Evolutionary conservation across 2,113 vertebrate genomes (phyloP), one percentile per base, ranked within the genome.

Genomic region (Cranoglanis bouderius): DNA sequence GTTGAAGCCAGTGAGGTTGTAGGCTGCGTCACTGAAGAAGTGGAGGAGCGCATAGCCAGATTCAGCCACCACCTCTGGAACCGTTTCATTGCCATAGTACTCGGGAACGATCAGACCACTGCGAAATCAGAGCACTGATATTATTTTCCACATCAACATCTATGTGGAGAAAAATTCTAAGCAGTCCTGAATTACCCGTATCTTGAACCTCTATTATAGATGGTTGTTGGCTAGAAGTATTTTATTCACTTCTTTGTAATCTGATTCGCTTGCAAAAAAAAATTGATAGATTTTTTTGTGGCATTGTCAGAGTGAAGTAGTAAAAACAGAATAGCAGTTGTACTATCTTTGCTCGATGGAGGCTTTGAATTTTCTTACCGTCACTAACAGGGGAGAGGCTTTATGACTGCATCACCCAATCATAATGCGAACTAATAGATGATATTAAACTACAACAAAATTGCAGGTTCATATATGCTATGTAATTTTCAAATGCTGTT

Each of bases 1-100:
- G 96, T 99, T 99, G 94, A 99, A 99, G 89, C 98, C 98, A 0
- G 98, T 99, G 90, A 99, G 95, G 92, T 99, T 99, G 93, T 99
- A 99, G 87, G 98, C 98, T 49, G 98, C 98, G 4, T 99, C 98
- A 0, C 98, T 99, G 94, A 99, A 99, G 95, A 99, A 99, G 94
- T 99, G 98, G 67, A 99, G 95, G 57, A 99, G 95, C 26, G 96
- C 96, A 65, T 94, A 99, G 43, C 98, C 98, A 5, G 98, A 99
- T 82, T 97, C 96, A 63, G 97, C 96, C 72, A 97, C 96, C 72
- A 99, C 98, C 93, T 99, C 98, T 0, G 98, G 98, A 29, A 99
- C 96, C 0, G 98, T 97, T 93, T 98, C 98, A 0, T 99, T 99
- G 92, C 96, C 94, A 0, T 98, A 97, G 75, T 94, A 95, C 93